Conservation (phyloP, 2,113 vertebrate genomes). For the Sprattus sprattus region DNA sequence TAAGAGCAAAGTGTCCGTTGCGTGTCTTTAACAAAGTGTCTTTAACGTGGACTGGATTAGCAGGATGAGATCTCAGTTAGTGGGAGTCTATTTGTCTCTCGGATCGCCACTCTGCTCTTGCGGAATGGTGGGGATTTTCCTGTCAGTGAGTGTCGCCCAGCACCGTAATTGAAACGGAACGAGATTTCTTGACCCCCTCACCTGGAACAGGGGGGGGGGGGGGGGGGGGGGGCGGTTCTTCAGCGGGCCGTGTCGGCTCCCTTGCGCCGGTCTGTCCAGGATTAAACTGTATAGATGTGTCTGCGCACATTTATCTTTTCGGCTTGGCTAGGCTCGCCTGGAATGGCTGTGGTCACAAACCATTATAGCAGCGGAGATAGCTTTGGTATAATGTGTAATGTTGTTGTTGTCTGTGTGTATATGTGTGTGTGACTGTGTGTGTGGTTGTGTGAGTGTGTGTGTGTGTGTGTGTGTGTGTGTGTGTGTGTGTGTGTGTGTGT, state of each 20-base stretch:
- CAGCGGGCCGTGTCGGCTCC: constrained; percentile 58
- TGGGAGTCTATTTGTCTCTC: background rate
- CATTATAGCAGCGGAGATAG: background rate
- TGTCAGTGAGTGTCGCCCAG: constrained; percentile 41
- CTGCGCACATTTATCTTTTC: constrained; percentile 55
- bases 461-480: background rate
- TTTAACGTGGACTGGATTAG: background rate
- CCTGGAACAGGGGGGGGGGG: background rate
- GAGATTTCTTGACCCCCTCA: constrained; percentile 41
- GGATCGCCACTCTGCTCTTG: background rate
- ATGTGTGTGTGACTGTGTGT: background rate
- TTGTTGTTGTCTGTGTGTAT: background rate
- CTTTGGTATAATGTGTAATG: background rate
- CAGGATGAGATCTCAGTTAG: background rate
- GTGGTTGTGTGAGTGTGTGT: background rate
- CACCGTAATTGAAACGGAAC: constrained; percentile 55
- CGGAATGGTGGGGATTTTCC: background rate
- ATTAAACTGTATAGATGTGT: constrained; percentile 59
- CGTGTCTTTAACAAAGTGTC: background rate
- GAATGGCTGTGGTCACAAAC: constrained; percentile 33
- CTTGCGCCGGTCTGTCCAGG: constrained; percentile 54
- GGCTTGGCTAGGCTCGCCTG: constrained; percentile 48
- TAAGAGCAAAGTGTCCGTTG: background rate
- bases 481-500: background rate
- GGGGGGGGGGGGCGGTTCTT: too few relatives aligned